A percentile compares a stretch with the other conserved stretches of the same genome.
phyloP scores from a whole-genome alignment of 2,797 vertebrate genomes.

The Phrynocephalus forsythii region DNA sequence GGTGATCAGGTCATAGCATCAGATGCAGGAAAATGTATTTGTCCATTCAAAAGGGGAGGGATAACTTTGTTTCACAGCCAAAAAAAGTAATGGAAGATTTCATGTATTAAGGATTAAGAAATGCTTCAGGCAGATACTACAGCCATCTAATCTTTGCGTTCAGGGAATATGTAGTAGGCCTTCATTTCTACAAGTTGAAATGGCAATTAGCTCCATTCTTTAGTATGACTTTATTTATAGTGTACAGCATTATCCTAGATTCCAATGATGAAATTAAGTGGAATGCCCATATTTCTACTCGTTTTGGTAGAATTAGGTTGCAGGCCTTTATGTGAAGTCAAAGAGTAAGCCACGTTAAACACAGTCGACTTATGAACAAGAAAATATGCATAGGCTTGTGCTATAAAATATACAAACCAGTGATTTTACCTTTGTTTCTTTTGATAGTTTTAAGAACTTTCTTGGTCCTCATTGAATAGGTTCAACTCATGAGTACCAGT shows the following conservation, averaged over 20 bases:
- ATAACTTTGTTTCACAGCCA: conserved; percentile 34
- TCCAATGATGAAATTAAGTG: neutral
- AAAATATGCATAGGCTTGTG: neutral
- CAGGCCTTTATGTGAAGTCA: neutral
- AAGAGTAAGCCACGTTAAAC: neutral
- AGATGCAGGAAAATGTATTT: conserved; percentile 58
- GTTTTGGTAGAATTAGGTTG: conserved; percentile 24
- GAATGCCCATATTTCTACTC: conserved; percentile 44
- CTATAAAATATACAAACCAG: neutral
- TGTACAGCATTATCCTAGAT: conserved; percentile 22
- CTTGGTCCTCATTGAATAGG: conserved; percentile 11
- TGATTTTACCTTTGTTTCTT: conserved; percentile 37
- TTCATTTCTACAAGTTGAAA: conserved; percentile 33
- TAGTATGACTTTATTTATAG: conserved; percentile 52
- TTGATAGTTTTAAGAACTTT: conserved; percentile 33
- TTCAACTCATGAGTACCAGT: neutral
- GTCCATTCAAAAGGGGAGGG: conserved; percentile 44
- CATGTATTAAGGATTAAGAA: conserved; percentile 57
- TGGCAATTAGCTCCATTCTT: conserved; percentile 39
- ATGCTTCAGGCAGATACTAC: conserved; percentile 78
- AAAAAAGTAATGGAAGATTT: conserved; percentile 45
- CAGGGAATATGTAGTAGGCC: conserved; percentile 57
- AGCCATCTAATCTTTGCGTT: conserved; percentile 75
- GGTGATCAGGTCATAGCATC: conserved; percentile 59
- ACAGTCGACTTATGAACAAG: neutral